These are phyloP conservation scores for Deladenus siricidicola DNA, from an alignment of 2,888 invertebrate genomes.

Conservation along the genomic window DNA sequence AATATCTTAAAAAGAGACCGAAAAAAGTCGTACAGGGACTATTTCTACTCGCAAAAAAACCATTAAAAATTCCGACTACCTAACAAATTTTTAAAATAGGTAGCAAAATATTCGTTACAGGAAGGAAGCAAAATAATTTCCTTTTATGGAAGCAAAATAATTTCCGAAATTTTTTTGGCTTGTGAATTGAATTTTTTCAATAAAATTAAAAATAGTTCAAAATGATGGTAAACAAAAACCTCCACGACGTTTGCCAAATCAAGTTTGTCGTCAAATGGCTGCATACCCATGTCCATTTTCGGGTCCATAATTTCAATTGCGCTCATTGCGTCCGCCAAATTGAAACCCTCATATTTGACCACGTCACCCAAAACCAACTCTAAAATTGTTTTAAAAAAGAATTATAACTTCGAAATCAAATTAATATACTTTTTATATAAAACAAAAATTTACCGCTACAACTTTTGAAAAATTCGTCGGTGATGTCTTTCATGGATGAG, in stretches of 20 bases:
- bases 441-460: conserved; percentile 7
- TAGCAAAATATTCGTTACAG: no score
- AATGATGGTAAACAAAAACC: background rate
- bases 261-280: conserved; percentile 59
- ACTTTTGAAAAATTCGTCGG: conserved; percentile 5
- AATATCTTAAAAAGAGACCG: no score
- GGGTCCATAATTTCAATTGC: conserved; percentile 99
- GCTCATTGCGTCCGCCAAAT: conserved; percentile 92
- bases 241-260: conserved; percentile 16
- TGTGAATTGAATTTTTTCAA: no score
- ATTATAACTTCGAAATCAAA: background rate
- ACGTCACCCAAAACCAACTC: conserved; percentile 20
- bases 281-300: conserved; percentile 99
- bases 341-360: conserved; percentile 13
- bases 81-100: no score
- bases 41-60: no score
- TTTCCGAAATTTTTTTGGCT: background rate
- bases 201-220: no score
- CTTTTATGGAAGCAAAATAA: background rate
- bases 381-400: conserved; percentile 11
- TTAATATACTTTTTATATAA: background rate
- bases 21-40: no score
- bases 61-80: no score
- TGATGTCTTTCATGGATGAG: conserved; percentile 10
- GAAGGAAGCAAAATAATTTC: no score